A percentile compares a stretch with the other conserved stretches of the same genome.
Conservation (phyloP, 1,140 invertebrate species). For the Nasonia vitripennis region DNA sequence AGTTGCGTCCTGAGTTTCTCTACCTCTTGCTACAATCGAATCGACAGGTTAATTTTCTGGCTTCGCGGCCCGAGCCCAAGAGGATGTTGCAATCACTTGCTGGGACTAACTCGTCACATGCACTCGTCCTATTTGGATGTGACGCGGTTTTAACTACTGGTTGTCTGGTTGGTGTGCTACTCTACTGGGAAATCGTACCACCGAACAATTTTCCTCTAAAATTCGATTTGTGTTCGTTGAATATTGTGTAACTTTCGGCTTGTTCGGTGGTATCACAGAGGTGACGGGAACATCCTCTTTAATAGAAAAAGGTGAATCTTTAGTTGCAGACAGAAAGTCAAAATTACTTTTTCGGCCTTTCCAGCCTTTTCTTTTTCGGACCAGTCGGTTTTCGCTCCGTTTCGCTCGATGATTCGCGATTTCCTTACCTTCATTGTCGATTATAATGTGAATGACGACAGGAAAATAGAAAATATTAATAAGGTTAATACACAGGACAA, state of each 20-base stretch:
- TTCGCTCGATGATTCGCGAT: conserved; percentile 63
- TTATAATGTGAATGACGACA: conserved; percentile 28
- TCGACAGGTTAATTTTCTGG: conserved; percentile 66
- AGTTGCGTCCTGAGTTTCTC: conserved; percentile 81
- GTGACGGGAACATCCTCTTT: conserved; percentile 25
- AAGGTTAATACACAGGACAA: conserved; percentile 41
- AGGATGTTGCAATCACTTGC: conserved; percentile 67
- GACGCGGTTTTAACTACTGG: background rate
- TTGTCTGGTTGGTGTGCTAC: background rate
- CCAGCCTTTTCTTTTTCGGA: conserved; percentile 60
- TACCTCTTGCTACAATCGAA: conserved; percentile 77
- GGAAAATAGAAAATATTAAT: conserved; percentile 49
- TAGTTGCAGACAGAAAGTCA: conserved; percentile 56
- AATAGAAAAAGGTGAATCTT: conserved; percentile 14
- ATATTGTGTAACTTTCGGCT: background rate
- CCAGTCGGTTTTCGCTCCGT: conserved; percentile 56
- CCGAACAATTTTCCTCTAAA: background rate
- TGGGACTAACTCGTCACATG: background rate
- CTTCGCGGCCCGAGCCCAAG: background rate
- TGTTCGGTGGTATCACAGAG: conserved; percentile 51
- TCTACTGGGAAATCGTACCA: background rate
- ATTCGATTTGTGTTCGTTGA: too few species aligned
- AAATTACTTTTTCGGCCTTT: conserved; percentile 69
- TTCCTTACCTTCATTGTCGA: conserved; percentile 65
- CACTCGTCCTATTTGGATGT: too few species aligned